phyloP scores from a whole-genome alignment of 2,888 invertebrate genomes.

The Melanostoma scalare region DNA sequence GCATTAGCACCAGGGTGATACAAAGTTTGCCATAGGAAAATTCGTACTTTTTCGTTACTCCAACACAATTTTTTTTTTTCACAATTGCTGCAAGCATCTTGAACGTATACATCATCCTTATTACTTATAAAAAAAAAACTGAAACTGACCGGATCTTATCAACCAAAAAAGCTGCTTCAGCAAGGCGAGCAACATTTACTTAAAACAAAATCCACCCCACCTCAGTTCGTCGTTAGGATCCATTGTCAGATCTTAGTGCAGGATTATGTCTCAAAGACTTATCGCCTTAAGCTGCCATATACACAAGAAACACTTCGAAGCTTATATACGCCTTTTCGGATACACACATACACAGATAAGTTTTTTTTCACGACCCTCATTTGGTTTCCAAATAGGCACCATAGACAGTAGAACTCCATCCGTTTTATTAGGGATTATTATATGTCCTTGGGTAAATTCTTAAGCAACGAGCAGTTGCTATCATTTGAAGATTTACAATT shows the following conservation, averaged over 20 bases:
- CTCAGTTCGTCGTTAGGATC: conserved; percentile 2
- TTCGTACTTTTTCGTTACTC: too few species aligned
- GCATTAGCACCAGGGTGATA: too few species aligned
- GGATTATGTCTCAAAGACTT: conserved; percentile 59
- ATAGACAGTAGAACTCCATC: conserved; percentile 44
- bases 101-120: too few species aligned
- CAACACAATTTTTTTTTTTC: too few species aligned
- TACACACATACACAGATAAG: neutral
- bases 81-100: too few species aligned
- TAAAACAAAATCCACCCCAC: neutral
- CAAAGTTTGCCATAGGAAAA: too few species aligned
- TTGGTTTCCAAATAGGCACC: conserved; percentile 28
- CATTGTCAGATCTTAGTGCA: conserved; percentile 35
- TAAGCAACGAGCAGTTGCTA: conserved; percentile 56
- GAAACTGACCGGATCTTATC: neutral
- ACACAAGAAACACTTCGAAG: conserved; percentile 19
- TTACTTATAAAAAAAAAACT: neutral
- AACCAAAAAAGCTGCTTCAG: neutral
- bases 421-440: conserved; percentile 23
- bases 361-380: conserved; percentile 20
- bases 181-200: neutral
- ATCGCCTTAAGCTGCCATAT: conserved; percentile 44
- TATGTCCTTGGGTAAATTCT: conserved; percentile 31
- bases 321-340: conserved; percentile 19
- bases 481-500: conserved; percentile 54